Conservation (phyloP, 2,888 invertebrate genomes). For the Phaonia tiefii region DNA sequence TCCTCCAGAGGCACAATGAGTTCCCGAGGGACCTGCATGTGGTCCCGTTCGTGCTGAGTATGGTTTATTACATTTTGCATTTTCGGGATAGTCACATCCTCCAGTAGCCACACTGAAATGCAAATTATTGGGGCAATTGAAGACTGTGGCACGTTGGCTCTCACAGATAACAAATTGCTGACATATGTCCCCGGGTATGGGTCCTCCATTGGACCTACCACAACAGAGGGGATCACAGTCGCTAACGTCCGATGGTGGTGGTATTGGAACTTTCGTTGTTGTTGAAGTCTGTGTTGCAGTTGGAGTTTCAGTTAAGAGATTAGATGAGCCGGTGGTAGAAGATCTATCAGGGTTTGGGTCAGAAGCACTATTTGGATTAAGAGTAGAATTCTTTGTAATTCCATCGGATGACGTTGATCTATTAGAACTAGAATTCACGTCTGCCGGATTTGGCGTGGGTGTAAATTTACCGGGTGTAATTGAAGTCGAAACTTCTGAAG, state of each 20-base stretch:
- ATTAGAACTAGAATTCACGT: background rate
- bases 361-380: too few relatives aligned
- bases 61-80: conserved; percentile 71
- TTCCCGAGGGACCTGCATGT: conserved; percentile 74
- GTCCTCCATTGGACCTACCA: conserved; percentile 39
- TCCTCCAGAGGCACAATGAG: conserved; percentile 70
- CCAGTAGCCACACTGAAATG: conserved; percentile 67
- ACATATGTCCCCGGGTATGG: conserved; percentile 59
- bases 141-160: conserved; percentile 48
- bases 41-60: conserved; percentile 72
- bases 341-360: too few relatives aligned
- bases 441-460: background rate
- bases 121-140: conserved; percentile 71
- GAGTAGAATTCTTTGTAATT: too few relatives aligned
- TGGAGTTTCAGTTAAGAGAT: too few relatives aligned
- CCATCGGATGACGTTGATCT: background rate
- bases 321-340: too few relatives aligned
- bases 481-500: background rate
- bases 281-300: background rate
- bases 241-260: conserved; percentile 30
- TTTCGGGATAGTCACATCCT: conserved; percentile 72
- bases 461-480: background rate
- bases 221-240: conserved; percentile 61
- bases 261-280: conserved; percentile 8
- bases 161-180: conserved; percentile 68